phyloP scores from a whole-genome alignment of 2,113 vertebrate species.

The Oreochromis spilurus region DNA sequence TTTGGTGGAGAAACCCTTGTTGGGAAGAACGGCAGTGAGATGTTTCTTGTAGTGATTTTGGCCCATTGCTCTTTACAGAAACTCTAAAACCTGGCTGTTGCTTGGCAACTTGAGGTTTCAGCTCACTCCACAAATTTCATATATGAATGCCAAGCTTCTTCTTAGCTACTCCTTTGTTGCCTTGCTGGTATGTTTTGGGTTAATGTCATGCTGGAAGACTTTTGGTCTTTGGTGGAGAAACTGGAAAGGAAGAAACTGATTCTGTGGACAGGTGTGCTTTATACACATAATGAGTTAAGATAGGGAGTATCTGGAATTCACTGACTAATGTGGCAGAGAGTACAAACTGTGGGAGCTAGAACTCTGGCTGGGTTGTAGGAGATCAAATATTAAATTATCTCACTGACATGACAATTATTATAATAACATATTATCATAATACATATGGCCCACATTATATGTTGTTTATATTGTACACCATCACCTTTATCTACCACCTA shows the following conservation, averaged over 20 bases:
- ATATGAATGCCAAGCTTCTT: not conserved
- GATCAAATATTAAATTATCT: not conserved
- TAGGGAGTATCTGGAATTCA: not conserved
- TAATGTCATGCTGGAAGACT: not conserved
- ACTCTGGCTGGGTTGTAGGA: not conserved
- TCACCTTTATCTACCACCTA: not conserved
- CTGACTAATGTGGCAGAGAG: not conserved
- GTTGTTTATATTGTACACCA: not conserved
- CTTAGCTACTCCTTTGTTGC: not conserved
- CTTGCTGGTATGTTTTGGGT: not conserved
- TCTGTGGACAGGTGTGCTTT: not conserved
- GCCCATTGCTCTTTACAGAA: not conserved
- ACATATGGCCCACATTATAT: not conserved
- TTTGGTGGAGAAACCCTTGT: not conserved
- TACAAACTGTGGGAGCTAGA: not conserved
- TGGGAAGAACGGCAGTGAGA: not conserved
- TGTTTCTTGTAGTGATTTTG: not conserved
- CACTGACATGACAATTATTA: not conserved
- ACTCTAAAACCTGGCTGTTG: not conserved
- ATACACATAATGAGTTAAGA: not conserved
- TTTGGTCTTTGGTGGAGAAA: not conserved
- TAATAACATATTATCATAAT: not conserved
- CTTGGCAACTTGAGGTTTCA: not conserved
- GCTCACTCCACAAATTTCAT: not conserved
- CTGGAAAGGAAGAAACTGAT: not conserved